Evolutionary conservation across 2,888 invertebrate species (phyloP), one percentile per base, ranked within the genome.

Genomic region (Torymus tubicola): DNA sequence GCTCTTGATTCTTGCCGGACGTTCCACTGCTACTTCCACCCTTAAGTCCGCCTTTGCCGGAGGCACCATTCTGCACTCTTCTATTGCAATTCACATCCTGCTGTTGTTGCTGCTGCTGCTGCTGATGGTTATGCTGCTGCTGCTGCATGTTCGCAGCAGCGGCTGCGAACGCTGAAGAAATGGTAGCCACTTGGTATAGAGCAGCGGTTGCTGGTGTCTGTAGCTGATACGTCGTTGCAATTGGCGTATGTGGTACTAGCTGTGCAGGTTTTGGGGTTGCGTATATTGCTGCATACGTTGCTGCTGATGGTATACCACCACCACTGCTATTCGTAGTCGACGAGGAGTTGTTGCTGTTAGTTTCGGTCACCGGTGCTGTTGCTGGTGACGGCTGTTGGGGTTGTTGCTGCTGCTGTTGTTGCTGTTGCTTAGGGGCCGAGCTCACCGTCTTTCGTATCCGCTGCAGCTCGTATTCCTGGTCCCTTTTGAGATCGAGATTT

Each of bases 381-480:
- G 67, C 5, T 1, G 50, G 10, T 8, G 21, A 21, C 2, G 53
- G 63, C 31, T 73, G 81, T 21, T 73, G 67, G 3, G 16, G 31
- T 55, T 67, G 73, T 4, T 58, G 75, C 61, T 67, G 73, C 11
- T 58, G 75, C 5, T 57, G 42, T 8, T 42, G 31, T 55, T 67
- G 73, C 2, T 58, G 75, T 5, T 57, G 71, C 53, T 79, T 70
- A 8, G 70, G 53, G 13, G 10, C 52, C 0, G 87, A 82, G 2
- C 87, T 87, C 3, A 85, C 86, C 85, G 94, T 93, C 83, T 94
- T 93, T 78, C 96, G 92, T 87, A 96, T 96, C 88, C 95, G 94
- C 86, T 96, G 95, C 79, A 96, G 92, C 88, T 97, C 97, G 90
- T 97, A 98, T 1, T 95, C 95, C 89, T 96, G 95, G 86, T 97